Evolutionary conservation across 2,113 vertebrate genomes (phyloP).

Genomic region (Ciconia boyciana): DNA sequence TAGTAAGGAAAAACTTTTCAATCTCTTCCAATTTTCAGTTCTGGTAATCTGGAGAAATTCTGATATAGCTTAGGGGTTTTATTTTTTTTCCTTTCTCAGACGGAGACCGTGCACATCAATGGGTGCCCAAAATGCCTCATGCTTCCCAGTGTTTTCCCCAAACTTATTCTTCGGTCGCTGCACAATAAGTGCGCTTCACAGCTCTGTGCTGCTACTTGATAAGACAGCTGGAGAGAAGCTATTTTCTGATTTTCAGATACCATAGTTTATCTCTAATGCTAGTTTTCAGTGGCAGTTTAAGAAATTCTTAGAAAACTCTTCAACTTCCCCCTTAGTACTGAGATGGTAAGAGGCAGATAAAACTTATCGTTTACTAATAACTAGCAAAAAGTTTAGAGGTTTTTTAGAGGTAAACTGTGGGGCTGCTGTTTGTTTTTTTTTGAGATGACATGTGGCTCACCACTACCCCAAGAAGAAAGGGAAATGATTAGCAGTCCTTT

Average conservation of each 20-base stretch:
- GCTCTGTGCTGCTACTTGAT: conserved; percentile 1
- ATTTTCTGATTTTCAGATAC: conserved; percentile 57
- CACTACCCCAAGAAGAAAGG: background rate
- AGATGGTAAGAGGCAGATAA: conserved; percentile 31
- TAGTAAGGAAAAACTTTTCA: background rate
- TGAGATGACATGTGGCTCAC: background rate
- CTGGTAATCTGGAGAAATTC: background rate
- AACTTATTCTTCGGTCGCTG: background rate
- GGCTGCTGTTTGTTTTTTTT: background rate
- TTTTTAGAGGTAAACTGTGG: background rate
- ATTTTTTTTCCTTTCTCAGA: background rate
- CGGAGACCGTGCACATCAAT: background rate
- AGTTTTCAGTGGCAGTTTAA: conserved; percentile 36
- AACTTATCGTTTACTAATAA: background rate
- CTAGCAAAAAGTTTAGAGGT: background rate
- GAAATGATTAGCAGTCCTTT: background rate
- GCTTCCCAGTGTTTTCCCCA: background rate
- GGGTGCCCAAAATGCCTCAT: accelerated
- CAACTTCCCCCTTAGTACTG: background rate
- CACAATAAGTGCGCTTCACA: background rate
- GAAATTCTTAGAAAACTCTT: conserved; percentile 56
- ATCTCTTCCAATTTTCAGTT: background rate
- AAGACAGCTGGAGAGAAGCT: conserved; percentile 38
- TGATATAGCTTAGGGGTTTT: background rate
- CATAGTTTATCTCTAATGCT: background rate